phyloP scores from a whole-genome alignment of 2,113 vertebrate genomes.

The Narcine bancroftii region DNA sequence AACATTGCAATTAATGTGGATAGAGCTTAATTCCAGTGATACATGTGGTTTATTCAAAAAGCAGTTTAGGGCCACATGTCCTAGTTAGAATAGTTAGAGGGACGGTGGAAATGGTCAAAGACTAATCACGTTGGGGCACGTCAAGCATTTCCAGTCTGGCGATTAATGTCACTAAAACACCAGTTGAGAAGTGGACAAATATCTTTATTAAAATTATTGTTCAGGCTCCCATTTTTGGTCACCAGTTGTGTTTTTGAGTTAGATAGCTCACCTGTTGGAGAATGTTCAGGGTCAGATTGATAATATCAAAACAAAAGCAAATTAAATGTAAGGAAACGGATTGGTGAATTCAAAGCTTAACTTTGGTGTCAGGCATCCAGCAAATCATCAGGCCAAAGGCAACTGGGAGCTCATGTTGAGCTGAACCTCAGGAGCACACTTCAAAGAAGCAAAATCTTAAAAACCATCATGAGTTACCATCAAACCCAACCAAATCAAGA shows the following conservation, averaged over 20 bases:
- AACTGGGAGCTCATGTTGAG: background rate
- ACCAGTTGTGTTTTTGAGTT: no score
- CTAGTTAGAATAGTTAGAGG: background rate
- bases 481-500: background rate
- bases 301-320: background rate
- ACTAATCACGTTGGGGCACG: background rate
- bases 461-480: background rate
- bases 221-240: background rate
- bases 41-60: background rate
- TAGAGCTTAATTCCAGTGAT: background rate
- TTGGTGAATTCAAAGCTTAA: background rate
- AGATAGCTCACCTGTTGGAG: background rate
- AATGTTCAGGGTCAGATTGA: background rate
- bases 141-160: background rate
- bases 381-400: background rate
- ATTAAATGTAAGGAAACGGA: background rate
- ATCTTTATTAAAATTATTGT: background rate
- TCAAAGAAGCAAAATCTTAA: background rate
- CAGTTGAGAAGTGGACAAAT: background rate
- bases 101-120: background rate
- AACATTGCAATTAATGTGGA: background rate
- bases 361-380: background rate
- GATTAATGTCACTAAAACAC: background rate
- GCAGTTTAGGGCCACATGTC: background rate
- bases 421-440: background rate